A percentile compares a stretch with the other conserved stretches of the same genome.
These are phyloP conservation scores for Melanotaenia maccullochi DNA, from an alignment of 2,797 vertebrate species.

Conservation along the genomic window DNA sequence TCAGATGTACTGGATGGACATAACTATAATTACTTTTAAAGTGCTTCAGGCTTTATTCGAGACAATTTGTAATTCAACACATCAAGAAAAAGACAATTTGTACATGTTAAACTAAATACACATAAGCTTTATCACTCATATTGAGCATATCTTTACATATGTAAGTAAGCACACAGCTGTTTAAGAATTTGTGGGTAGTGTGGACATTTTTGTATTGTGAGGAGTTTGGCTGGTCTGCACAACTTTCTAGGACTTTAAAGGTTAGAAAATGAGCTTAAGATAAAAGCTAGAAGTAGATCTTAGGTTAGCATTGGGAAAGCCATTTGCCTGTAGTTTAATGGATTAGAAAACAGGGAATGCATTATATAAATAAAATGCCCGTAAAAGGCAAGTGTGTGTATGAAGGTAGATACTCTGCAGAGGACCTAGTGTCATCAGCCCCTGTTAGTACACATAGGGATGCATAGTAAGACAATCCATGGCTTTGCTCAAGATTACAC, in stretches of 20 bases:
- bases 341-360: not conserved
- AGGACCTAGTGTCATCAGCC: constrained; percentile 42
- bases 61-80: constrained; percentile 42
- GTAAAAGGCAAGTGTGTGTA: constrained; percentile 10
- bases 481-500: constrained; percentile 47
- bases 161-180: not conserved
- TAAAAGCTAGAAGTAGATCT: not conserved
- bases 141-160: constrained; percentile 30
- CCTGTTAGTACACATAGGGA: constrained; percentile 30
- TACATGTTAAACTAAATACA: constrained; percentile 48
- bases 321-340: not conserved
- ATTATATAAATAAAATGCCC: not conserved
- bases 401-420: constrained; percentile 18
- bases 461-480: constrained; percentile 43
- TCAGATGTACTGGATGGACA: constrained; percentile 23
- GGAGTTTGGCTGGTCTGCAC: not conserved
- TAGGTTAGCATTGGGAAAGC: not conserved
- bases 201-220: constrained; percentile 1
- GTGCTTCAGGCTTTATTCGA: constrained; percentile 62
- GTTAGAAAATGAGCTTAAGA: not conserved
- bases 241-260: not conserved
- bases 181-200: not conserved
- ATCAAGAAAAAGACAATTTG: constrained; percentile 36
- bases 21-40: constrained; percentile 54
- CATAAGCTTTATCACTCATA: constrained; percentile 38